phyloP scores from a whole-genome alignment of 2,888 invertebrate species.

The Xestoiulus laeticollis region DNA sequence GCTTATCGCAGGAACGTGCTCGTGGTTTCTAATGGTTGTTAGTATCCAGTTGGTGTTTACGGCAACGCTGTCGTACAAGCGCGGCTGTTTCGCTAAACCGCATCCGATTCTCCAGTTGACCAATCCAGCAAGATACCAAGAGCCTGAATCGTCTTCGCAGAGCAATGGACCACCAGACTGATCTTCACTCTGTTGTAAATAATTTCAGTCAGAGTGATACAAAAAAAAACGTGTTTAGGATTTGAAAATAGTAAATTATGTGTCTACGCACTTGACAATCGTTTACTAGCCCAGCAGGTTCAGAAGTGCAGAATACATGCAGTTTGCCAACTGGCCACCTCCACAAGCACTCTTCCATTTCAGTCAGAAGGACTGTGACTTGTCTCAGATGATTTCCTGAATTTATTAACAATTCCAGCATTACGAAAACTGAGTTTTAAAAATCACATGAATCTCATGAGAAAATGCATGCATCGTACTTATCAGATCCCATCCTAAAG shows the following conservation, averaged over 20 bases:
- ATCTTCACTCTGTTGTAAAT: conserved; percentile 66
- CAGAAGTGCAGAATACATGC: conserved; percentile 74
- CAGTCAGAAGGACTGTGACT: conserved; percentile 77
- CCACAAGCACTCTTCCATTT: conserved; percentile 85
- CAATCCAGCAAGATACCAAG: conserved; percentile 82
- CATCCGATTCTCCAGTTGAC: conserved; percentile 59
- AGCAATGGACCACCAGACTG: conserved; percentile 87
- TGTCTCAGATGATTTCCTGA: conserved; percentile 78
- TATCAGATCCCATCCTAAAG: conserved; percentile 86
- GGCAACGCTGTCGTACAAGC: conserved; percentile 66
- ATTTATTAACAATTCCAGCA: conserved; percentile 47
- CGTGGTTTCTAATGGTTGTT: conserved; percentile 72
- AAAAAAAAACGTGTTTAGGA: too few relatives aligned
- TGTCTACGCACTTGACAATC: conserved; percentile 80
- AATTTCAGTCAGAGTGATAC: too few relatives aligned
- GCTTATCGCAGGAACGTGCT: background rate
- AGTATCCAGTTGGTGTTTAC: conserved; percentile 87
- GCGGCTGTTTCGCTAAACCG: conserved; percentile 59
- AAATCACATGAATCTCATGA: background rate
- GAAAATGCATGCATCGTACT: conserved; percentile 65
- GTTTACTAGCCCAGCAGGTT: conserved; percentile 79
- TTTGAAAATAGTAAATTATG: background rate
- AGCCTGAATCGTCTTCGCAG: conserved; percentile 75
- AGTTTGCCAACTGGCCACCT: conserved; percentile 83
- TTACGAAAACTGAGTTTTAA: background rate